These are phyloP conservation scores for Onychomys leucogaster DNA, from an alignment of 2,797 vertebrate genomes.

Conservation along the genomic window DNA sequence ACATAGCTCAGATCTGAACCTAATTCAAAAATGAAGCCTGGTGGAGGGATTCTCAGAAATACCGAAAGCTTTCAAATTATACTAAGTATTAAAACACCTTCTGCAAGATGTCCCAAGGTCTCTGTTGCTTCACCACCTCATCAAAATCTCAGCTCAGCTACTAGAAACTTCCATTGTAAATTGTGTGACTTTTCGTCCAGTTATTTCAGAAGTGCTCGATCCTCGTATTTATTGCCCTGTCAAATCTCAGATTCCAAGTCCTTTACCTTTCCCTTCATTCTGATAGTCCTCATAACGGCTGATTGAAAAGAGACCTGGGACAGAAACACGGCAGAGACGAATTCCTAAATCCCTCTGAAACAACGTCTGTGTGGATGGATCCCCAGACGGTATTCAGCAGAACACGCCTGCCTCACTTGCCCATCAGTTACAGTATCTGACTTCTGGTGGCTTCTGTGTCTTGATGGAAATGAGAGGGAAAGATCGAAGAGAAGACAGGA, in stretches of 20 bases:
- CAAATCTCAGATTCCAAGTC: background rate
- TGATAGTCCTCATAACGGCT: background rate
- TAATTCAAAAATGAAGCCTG: conserved; percentile 25
- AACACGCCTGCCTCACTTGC: background rate
- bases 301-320: background rate
- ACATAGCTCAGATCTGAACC: background rate
- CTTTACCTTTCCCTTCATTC: background rate
- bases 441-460: background rate
- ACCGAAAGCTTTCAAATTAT: background rate
- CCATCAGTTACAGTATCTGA: background rate
- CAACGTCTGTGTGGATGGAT: background rate
- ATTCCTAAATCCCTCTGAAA: background rate
- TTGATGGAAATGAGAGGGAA: background rate
- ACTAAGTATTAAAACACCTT: background rate
- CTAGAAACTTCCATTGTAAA: background rate
- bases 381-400: background rate
- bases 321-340: background rate
- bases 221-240: background rate
- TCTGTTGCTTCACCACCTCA: background rate
- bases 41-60: background rate
- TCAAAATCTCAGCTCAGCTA: background rate
- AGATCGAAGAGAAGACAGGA: background rate
- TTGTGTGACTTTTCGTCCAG: background rate
- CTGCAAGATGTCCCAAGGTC: background rate
- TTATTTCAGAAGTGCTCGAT: background rate